phyloP scores from a whole-genome alignment of 2,797 vertebrate species.

The Fistularia commersonii region DNA sequence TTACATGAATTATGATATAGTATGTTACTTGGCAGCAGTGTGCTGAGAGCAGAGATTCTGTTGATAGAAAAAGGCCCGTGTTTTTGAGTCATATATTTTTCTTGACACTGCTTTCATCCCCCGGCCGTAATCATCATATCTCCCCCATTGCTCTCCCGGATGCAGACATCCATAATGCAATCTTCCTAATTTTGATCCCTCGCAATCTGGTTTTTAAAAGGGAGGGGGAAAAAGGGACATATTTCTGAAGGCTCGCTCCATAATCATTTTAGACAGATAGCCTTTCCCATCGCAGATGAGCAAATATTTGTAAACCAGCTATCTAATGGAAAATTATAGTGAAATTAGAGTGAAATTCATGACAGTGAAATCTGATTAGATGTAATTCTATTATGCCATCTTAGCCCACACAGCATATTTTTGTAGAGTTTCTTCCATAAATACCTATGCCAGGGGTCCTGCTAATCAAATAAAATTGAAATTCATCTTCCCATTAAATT shows the following conservation, averaged over 20 bases:
- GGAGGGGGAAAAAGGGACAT: conserved; percentile 77
- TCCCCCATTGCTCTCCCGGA: conserved; percentile 82
- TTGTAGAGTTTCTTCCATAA: conserved; percentile 99
- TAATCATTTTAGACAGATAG: conserved; percentile 99
- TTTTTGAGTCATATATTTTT: conserved; percentile 81
- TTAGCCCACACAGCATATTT: conserved; percentile 99
- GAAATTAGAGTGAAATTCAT: conserved; percentile 99
- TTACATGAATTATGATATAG: conserved; percentile 60
- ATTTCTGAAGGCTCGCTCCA: conserved; percentile 82
- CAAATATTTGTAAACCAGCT: conserved; percentile 99
- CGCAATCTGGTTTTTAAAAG: conserved; percentile 86
- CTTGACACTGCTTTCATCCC: conserved; percentile 82
- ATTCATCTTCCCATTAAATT: conserved; percentile 99
- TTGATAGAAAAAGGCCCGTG: conserved; percentile 70
- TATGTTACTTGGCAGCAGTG: conserved; percentile 51
- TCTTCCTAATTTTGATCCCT: conserved; percentile 85
- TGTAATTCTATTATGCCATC: conserved; percentile 99
- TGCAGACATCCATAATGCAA: conserved; percentile 86
- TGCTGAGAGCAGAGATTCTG: conserved; percentile 73
- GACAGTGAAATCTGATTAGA: conserved; percentile 99
- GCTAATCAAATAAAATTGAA: conserved; percentile 99
- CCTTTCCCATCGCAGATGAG: conserved; percentile 99
- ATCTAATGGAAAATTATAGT: conserved; percentile 99
- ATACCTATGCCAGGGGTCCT: conserved; percentile 99
- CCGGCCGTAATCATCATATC: conserved; percentile 81